Evolutionary conservation across 2,888 invertebrate genomes (phyloP).

Genomic region (Augochlorella aurata): DNA sequence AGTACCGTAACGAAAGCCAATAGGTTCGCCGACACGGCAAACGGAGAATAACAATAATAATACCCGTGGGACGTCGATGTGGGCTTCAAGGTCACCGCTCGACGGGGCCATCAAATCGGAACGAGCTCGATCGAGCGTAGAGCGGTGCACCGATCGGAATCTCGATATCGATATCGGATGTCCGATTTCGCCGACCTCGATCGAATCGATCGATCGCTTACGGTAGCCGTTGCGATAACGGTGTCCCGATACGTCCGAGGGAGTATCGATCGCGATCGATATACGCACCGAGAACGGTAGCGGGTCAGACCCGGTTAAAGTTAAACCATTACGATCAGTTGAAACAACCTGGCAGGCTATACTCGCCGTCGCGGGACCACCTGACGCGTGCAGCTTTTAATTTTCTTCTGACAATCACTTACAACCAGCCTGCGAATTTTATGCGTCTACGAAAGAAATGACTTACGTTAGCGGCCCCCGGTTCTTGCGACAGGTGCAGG

Average conservation of each 20-base stretch:
- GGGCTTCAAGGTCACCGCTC: slow-evolving; percentile 33
- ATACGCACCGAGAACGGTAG: not conserved
- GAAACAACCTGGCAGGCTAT: too few species aligned
- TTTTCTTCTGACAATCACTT: too few species aligned
- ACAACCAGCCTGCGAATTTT: too few species aligned
- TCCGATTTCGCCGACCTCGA: slow-evolving; percentile 66
- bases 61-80: slow-evolving; percentile 20
- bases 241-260: slow-evolving; percentile 34
- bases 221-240: slow-evolving; percentile 60
- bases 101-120: slow-evolving; percentile 34
- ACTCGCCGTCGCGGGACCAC: too few species aligned
- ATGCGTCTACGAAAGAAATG: too few species aligned
- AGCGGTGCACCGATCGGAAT: slow-evolving; percentile 35
- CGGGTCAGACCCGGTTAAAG: not conserved
- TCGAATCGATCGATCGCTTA: slow-evolving; percentile 55
- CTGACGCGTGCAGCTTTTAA: too few species aligned
- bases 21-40: not conserved
- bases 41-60: not conserved
- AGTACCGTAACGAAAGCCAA: not conserved
- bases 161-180: slow-evolving; percentile 54
- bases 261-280: slow-evolving; percentile 9
- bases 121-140: slow-evolving; percentile 27
- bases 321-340: too few species aligned
- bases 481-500: too few species aligned
- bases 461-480: too few species aligned